A percentile compares a stretch with the other conserved stretches of the same genome.
Conservation (phyloP, 2,888 invertebrate species). For the Epiblema foenella region DNA sequence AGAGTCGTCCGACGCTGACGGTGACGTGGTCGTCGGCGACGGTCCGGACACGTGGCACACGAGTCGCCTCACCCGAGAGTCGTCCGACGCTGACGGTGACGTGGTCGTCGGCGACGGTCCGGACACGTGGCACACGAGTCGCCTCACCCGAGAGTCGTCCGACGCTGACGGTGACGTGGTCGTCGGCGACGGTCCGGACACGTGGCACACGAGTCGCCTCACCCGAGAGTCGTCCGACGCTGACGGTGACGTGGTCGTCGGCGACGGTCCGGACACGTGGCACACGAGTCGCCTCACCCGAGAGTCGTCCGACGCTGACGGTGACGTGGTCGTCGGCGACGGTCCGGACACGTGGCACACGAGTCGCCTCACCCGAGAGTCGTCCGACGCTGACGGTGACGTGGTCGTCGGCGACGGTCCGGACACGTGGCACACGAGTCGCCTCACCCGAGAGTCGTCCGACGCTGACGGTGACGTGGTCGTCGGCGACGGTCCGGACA, state of each 20-base stretch:
- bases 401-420: slow-evolving; percentile 75
- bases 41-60: no score
- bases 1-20: no score
- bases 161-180: slow-evolving; percentile 74
- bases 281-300: slow-evolving; percentile 60
- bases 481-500: no score
- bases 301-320: slow-evolving; percentile 79
- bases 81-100: slow-evolving; percentile 80
- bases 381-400: slow-evolving; percentile 80
- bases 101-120: slow-evolving; percentile 75
- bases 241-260: no score
- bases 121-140: slow-evolving; percentile 79
- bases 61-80: slow-evolving; percentile 67
- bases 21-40: no score
- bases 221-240: no score
- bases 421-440: slow-evolving; percentile 65
- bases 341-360: slow-evolving; percentile 77
- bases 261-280: no score
- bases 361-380: slow-evolving; percentile 74
- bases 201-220: no score
- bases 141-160: slow-evolving; percentile 81
- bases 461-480: no score
- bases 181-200: slow-evolving; percentile 75
- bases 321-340: slow-evolving; percentile 78
- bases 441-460: no score